These are phyloP conservation scores for Parapsyche elsis DNA, from an alignment of 1,140 invertebrate species.

Conservation along the genomic window DNA sequence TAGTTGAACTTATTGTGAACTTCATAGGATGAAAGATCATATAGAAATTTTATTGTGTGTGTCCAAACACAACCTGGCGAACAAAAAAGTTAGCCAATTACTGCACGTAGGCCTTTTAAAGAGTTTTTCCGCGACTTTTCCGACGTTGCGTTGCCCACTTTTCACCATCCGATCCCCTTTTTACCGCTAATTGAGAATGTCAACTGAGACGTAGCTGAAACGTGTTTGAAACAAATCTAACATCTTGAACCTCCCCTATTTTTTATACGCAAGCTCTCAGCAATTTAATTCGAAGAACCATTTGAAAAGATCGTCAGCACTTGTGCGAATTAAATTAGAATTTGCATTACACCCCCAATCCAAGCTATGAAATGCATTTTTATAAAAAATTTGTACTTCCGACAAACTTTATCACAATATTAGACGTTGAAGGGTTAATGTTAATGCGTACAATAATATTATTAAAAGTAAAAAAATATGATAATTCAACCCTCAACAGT, in stretches of 20 bases:
- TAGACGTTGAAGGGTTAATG: background rate
- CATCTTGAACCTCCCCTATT: background rate
- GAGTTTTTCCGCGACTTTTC: background rate
- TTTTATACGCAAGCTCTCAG: background rate
- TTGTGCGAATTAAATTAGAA: background rate
- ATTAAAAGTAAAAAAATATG: background rate
- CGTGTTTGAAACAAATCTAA: constrained; percentile 4
- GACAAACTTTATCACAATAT: too few relatives aligned
- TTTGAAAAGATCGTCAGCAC: background rate
- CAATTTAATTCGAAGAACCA: too few relatives aligned
- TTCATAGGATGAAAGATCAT: constrained; percentile 10
- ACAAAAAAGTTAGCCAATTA: constrained; percentile 48
- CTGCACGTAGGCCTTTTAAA: background rate
- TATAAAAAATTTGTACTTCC: too few relatives aligned
- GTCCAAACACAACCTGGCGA: constrained; percentile 22
- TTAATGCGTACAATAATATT: background rate
- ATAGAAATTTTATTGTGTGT: constrained; percentile 1
- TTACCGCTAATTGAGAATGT: constrained; percentile 15
- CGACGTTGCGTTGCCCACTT: background rate
- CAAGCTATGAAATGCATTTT: too few relatives aligned
- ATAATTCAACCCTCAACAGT: background rate
- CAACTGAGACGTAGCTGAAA: constrained; percentile 22
- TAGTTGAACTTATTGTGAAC: constrained; percentile 1
- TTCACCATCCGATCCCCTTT: background rate
- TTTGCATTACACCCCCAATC: background rate